These are phyloP conservation scores for Cottoperca gobio DNA, from an alignment of 2,797 vertebrate genomes.

Conservation along the genomic window DNA sequence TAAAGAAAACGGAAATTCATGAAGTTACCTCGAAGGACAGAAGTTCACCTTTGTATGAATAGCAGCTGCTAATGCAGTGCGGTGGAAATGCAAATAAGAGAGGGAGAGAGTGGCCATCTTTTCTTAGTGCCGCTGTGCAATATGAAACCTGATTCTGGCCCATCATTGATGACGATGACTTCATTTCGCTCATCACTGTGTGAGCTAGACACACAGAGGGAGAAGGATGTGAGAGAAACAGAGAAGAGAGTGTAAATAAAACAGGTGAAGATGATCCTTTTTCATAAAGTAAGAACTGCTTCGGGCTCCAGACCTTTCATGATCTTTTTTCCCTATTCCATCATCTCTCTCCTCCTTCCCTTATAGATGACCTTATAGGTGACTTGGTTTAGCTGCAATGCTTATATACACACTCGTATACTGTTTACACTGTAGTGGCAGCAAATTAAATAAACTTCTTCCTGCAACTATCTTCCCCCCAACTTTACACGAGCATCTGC, in stretches of 20 bases:
- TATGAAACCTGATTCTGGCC: not conserved
- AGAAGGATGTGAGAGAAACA: not conserved
- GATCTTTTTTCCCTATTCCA: not conserved
- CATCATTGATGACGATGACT: not conserved
- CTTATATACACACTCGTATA: slow-evolving; percentile 16
- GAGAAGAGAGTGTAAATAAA: not conserved
- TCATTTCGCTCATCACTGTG: not conserved
- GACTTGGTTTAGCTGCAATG: not conserved
- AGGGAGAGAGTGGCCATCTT: not conserved
- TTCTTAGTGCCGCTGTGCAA: not conserved
- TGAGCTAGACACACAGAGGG: not conserved
- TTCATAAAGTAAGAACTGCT: slow-evolving; percentile 22
- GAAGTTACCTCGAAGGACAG: not conserved
- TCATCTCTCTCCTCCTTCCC: not conserved
- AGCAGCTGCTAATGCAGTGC: no score
- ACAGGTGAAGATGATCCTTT: slow-evolving; percentile 6
- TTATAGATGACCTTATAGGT: not conserved
- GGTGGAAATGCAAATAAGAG: not conserved
- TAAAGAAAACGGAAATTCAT: not conserved
- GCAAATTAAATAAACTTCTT: slow-evolving; percentile 9
- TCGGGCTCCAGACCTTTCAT: not conserved
- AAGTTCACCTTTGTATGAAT: not conserved
- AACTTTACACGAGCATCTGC: slow-evolving; percentile 5
- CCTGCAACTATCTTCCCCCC: not conserved
- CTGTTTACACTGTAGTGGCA: not conserved